phyloP scores from a whole-genome alignment of 2,888 invertebrate genomes.

The Polymixis lichenea region DNA sequence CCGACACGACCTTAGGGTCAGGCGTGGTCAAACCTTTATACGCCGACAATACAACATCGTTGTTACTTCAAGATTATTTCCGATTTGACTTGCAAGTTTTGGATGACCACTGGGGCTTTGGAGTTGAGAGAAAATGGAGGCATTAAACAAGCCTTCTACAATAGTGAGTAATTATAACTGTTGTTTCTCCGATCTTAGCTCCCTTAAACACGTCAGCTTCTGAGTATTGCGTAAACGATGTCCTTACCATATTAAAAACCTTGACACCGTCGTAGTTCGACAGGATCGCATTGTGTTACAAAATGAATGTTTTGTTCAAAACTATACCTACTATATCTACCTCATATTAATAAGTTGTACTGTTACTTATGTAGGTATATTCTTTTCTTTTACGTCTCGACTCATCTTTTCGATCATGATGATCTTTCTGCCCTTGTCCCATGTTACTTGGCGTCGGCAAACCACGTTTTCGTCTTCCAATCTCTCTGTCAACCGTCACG shows the following conservation, averaged over 20 bases:
- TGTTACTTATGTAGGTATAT: too few relatives aligned
- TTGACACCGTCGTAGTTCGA: background rate
- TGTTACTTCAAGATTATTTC: constrained; percentile 60
- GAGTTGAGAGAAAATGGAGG: constrained; percentile 6
- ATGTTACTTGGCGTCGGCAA: background rate
- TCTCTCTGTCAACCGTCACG: background rate
- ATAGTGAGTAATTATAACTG: background rate
- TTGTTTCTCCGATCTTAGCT: background rate
- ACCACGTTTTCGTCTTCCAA: background rate
- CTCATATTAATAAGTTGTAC: background rate
- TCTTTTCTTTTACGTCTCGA: too few relatives aligned
- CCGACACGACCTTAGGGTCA: constrained; percentile 56
- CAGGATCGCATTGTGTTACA: background rate
- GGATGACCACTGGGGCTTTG: constrained; percentile 29
- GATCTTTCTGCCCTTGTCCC: background rate
- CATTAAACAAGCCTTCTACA: background rate
- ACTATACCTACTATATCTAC: background rate
- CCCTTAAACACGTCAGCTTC: background rate
- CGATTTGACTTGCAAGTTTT: constrained; percentile 67
- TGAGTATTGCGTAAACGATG: background rate
- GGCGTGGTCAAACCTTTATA: constrained; percentile 14
- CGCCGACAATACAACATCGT: constrained; percentile 41
- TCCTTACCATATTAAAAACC: background rate
- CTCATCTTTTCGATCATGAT: background rate
- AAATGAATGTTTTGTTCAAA: background rate